Evolutionary conservation across 2,888 invertebrate species (phyloP).

Genomic region (Nomada fucata): DNA sequence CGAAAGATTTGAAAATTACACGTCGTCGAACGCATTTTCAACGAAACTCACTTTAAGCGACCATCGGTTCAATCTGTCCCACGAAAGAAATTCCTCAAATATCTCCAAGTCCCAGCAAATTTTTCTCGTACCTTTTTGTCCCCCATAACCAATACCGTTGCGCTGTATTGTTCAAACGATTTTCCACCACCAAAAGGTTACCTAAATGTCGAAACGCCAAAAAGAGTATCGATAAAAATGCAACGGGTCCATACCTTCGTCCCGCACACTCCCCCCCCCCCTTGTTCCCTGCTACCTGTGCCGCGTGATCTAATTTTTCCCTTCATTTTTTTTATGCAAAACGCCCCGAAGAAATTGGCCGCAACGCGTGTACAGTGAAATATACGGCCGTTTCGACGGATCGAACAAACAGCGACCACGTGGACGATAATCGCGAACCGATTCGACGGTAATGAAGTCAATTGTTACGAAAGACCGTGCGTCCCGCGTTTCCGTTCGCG

Average conservation of each 20-base stretch:
- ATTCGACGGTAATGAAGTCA: conserved; percentile 39
- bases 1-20: too few species aligned
- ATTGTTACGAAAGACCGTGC: conserved; percentile 29
- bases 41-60: too few species aligned
- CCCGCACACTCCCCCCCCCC: neutral
- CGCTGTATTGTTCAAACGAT: too few species aligned
- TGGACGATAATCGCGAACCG: neutral
- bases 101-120: neutral
- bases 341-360: too few species aligned
- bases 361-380: neutral
- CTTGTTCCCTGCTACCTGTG: neutral
- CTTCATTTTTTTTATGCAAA: too few species aligned
- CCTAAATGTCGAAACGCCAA: neutral
- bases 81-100: too few species aligned
- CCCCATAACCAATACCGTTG: too few species aligned
- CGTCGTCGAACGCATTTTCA: neutral
- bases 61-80: too few species aligned
- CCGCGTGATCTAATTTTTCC: neutral
- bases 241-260: neutral
- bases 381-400: neutral
- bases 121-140: neutral
- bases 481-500: conserved; percentile 22
- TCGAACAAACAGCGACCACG: conserved; percentile 4
- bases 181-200: neutral
- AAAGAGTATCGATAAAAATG: neutral